Evolutionary conservation across 2,797 vertebrate genomes (phyloP).

Genomic region (Discoglossus pictus): DNA sequence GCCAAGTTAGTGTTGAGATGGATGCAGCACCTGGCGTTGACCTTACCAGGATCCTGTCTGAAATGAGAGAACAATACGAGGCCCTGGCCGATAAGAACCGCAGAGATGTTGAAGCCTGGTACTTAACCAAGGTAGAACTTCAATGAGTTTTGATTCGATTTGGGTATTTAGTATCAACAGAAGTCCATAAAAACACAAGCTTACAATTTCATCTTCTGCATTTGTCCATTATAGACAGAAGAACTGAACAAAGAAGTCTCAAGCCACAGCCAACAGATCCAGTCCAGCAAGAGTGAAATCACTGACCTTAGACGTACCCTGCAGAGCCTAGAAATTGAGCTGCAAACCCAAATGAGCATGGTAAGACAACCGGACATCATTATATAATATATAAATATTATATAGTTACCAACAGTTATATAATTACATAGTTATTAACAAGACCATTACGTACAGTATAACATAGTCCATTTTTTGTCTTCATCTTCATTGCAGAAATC

Average conservation of each 20-base stretch:
- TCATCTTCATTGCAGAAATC: constrained; percentile 73
- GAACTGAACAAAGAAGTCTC: constrained; percentile 73
- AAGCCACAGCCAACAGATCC: constrained; percentile 69
- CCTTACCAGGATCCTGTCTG: constrained; percentile 70
- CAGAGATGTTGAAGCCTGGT: constrained; percentile 83
- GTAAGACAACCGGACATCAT: constrained; percentile 62
- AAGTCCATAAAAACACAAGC: no score
- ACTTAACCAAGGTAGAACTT: constrained; percentile 85
- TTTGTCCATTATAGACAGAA: constrained; percentile 69
- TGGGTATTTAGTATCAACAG: no score
- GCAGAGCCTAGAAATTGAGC: constrained; percentile 85
- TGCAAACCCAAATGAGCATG: constrained; percentile 88
- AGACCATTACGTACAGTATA: no score
- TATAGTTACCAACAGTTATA: no score
- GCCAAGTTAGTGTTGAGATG: constrained; percentile 87
- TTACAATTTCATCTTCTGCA: background rate
- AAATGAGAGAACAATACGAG: constrained; percentile 86
- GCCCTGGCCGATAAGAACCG: constrained; percentile 76
- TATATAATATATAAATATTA: background rate
- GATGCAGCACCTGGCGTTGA: constrained; percentile 79
- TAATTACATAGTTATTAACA: no score
- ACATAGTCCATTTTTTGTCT: background rate
- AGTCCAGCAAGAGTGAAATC: constrained; percentile 78
- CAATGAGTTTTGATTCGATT: no score
- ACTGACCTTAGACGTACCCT: constrained; percentile 78